A percentile compares a stretch with the other conserved stretches of the same genome.
Evolutionary conservation across 2,113 vertebrate genomes (phyloP).

Genomic region (Nothocercus nigrocapillus): DNA sequence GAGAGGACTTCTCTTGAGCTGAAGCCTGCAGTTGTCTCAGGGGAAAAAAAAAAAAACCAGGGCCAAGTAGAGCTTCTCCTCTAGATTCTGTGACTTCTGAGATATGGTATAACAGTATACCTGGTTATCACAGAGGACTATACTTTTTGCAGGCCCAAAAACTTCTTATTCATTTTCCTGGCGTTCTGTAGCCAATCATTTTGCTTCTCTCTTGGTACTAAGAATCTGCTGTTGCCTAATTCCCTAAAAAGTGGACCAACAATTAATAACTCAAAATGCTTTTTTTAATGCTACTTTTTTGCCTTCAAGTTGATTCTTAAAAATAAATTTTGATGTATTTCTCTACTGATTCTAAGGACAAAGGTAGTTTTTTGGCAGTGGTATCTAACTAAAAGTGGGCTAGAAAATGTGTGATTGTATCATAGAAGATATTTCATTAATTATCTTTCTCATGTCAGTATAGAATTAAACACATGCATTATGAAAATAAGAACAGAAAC

Average conservation of each 20-base stretch:
- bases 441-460: neutral
- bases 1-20: neutral
- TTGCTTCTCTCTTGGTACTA: neutral
- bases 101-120: neutral
- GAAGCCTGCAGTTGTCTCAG: neutral
- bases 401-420: neutral
- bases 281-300: neutral
- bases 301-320: neutral
- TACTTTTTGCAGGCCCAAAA: neutral
- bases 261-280: neutral
- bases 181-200: neutral
- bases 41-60: neutral
- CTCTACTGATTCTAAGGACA: neutral
- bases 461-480: neutral
- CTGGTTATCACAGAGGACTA: neutral
- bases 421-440: neutral
- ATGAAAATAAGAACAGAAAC: neutral
- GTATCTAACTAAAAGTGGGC: neutral
- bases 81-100: neutral
- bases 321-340: neutral
- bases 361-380: neutral
- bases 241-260: neutral
- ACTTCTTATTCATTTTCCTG: neutral
- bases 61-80: fast-evolving
- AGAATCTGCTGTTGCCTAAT: neutral